Percentiles rank a stretch among this genome's conserved stretches.
Conservation (phyloP, 92 coral and sea anemone species). For the Anthopleura xanthogrammica region DNA sequence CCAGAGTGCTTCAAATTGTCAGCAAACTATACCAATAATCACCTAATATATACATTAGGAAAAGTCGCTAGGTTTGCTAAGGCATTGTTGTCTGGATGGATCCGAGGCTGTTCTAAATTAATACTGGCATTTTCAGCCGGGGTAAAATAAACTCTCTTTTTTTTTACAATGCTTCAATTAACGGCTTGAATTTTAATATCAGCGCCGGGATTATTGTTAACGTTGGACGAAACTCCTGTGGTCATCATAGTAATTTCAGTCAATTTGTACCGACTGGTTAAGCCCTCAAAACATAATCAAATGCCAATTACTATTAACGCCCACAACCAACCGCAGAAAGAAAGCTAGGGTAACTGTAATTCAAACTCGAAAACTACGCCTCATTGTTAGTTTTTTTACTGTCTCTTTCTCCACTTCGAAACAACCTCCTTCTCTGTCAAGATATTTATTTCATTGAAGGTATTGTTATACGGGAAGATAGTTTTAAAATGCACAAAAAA, state of each 20-base stretch:
- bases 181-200: constrained; percentile 19
- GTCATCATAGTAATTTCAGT: constrained; percentile 7
- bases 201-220: background rate
- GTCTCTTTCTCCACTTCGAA: background rate
- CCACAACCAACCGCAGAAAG: constrained; percentile 18
- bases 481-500: background rate
- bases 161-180: constrained; percentile 20
- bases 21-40: constrained; percentile 8
- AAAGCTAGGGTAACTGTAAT: background rate
- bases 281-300: constrained; percentile 29
- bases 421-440: background rate
- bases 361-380: background rate
- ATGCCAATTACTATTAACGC: constrained; percentile 22
- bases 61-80: background rate
- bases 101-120: background rate
- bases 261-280: constrained; percentile 39
- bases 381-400: background rate
- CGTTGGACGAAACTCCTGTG: constrained; percentile 6
- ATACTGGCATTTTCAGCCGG: background rate
- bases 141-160: background rate
- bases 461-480: background rate
- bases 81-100: background rate
- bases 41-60: constrained; percentile 1
- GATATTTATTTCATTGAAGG: background rate
- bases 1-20: constrained; percentile 8